These are phyloP conservation scores for Astyanax mexicanus DNA, from an alignment of 2,797 vertebrate species.

Conservation along the genomic window DNA sequence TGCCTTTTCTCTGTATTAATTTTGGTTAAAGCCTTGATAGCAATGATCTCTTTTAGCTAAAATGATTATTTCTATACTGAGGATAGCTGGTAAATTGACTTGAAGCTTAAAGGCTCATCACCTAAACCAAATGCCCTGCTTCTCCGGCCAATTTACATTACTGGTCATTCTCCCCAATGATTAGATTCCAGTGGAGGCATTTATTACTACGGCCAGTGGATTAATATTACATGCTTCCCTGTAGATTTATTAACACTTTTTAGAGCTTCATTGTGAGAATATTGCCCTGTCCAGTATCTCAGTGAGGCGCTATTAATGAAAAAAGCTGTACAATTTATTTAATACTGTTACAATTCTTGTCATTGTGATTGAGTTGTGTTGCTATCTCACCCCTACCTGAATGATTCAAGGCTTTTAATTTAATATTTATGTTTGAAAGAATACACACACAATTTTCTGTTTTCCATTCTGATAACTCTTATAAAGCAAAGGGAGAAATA, in stretches of 20 bases:
- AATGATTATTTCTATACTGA: slow-evolving; percentile 22
- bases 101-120: slow-evolving; percentile 24
- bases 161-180: slow-evolving; percentile 24
- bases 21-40: slow-evolving; percentile 1
- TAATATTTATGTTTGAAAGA: no score
- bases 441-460: not conserved
- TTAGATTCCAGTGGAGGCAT: slow-evolving; percentile 18
- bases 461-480: not conserved
- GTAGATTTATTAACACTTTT: slow-evolving; percentile 8
- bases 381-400: slow-evolving; percentile 2
- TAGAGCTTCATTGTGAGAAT: not conserved
- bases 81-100: no score
- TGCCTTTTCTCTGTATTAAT: slow-evolving; percentile 22
- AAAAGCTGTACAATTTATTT: not conserved
- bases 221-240: slow-evolving; percentile 25
- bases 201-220: slow-evolving; percentile 18
- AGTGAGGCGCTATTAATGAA: slow-evolving; percentile 5
- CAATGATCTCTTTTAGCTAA: slow-evolving; percentile 11
- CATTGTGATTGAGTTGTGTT: no score
- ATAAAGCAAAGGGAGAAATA: not conserved
- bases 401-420: not conserved
- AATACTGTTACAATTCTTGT: not conserved
- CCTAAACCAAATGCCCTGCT: slow-evolving; percentile 26
- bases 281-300: not conserved
- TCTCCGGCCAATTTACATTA: slow-evolving; percentile 32